These are phyloP conservation scores for Gryllus bimaculatus DNA, from an alignment of 1,140 invertebrate genomes.

Conservation along the genomic window DNA sequence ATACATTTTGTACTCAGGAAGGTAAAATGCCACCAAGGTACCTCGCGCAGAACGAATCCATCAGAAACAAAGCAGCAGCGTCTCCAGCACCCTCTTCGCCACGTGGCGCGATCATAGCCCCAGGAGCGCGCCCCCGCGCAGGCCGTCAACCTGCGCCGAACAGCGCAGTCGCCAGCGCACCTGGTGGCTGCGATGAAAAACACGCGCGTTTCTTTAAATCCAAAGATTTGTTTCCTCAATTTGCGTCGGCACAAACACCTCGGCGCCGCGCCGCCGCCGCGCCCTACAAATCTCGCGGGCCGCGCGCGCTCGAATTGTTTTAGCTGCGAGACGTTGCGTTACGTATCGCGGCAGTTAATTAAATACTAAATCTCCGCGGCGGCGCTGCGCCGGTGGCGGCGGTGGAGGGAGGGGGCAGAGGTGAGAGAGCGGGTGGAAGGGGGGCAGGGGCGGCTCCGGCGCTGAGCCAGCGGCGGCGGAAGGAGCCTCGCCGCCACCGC, in stretches of 20 bases:
- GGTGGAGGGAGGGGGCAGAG: conserved; percentile 22
- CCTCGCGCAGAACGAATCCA: too few species aligned
- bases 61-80: too few species aligned
- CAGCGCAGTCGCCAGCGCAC: background rate
- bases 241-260: conserved; percentile 2
- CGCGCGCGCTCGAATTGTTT: background rate
- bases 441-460: conserved; percentile 17
- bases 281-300: background rate
- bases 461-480: conserved; percentile 18
- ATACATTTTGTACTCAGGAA: too few species aligned
- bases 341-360: background rate
- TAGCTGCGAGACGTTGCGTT: background rate
- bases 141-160: too few species aligned
- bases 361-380: conserved; percentile 28
- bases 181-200: background rate
- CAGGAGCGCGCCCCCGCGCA: too few species aligned
- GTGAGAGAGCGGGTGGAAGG: conserved; percentile 28
- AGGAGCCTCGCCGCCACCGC: conserved; percentile 12
- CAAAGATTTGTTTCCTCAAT: conserved; percentile 5
- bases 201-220: background rate
- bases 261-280: too few species aligned
- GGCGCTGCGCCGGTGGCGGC: conserved; percentile 25
- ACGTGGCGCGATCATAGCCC: too few species aligned
- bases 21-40: too few species aligned
- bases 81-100: too few species aligned